phyloP scores from a whole-genome alignment of 1,140 invertebrate genomes.

The Chironomus striatipennis region DNA sequence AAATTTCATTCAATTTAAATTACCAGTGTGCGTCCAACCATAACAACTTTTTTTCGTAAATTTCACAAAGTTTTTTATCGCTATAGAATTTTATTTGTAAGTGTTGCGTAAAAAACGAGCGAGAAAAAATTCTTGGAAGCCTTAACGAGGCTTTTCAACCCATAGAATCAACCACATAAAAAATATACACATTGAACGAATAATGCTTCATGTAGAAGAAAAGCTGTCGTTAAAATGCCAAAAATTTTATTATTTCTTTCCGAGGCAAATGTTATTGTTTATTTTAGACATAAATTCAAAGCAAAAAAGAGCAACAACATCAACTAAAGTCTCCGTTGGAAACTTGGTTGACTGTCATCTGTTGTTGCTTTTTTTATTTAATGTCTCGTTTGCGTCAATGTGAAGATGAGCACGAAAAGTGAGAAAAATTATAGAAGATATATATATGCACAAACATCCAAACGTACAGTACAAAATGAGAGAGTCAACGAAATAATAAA shows the following conservation, averaged over 20 bases:
- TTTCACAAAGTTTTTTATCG: too few species aligned
- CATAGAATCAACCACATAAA: background rate
- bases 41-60: too few species aligned
- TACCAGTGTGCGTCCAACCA: too few species aligned
- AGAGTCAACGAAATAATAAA: too few species aligned
- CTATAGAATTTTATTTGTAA: too few species aligned
- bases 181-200: background rate
- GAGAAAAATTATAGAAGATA: too few species aligned
- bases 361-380: background rate
- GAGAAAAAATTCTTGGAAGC: background rate
- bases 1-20: too few species aligned
- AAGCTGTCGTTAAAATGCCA: background rate
- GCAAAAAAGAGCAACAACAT: too few species aligned
- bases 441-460: too few species aligned
- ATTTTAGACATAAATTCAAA: background rate
- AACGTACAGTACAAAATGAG: too few species aligned
- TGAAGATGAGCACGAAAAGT: background rate
- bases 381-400: constrained; percentile 6
- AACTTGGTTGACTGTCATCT: constrained; percentile 1
- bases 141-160: too few species aligned
- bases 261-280: background rate
- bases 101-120: too few species aligned
- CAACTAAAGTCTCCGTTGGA: background rate
- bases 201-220: background rate
- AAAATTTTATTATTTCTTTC: constrained; percentile 10